Percentiles rank a stretch among this genome's conserved stretches.
Conservation (phyloP, 2,888 invertebrate genomes). For the Melieria omissa region DNA sequence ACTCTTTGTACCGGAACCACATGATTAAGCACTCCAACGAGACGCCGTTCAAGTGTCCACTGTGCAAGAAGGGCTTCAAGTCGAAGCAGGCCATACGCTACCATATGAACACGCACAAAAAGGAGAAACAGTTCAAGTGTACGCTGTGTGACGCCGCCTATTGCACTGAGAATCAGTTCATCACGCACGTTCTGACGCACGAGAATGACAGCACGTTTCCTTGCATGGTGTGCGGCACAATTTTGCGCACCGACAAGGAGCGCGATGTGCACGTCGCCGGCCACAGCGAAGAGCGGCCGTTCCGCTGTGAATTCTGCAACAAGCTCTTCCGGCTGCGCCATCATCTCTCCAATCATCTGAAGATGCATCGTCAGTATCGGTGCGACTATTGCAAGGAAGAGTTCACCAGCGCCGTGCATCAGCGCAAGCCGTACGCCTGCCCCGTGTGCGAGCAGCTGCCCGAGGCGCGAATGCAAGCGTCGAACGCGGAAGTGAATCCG, state of each 20-base stretch:
- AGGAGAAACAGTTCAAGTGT: conserved; percentile 50
- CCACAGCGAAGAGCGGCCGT: conserved; percentile 70
- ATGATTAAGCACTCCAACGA: conserved; percentile 55
- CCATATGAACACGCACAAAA: conserved; percentile 54
- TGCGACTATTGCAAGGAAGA: conserved; percentile 52
- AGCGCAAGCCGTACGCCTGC: conserved; percentile 53
- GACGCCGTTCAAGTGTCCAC: conserved; percentile 52
- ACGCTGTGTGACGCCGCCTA: conserved; percentile 69
- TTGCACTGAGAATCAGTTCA: conserved; percentile 51
- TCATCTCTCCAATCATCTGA: conserved; percentile 54
- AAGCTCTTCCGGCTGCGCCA: conserved; percentile 55
- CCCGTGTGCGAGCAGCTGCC: conserved; percentile 46
- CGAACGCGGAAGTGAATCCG: conserved; percentile 37
- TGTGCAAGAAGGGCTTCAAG: conserved; percentile 53
- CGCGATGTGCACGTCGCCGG: conserved; percentile 64
- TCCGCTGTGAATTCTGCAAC: conserved; percentile 58
- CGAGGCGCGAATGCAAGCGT: conserved; percentile 40
- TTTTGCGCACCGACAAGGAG: conserved; percentile 49
- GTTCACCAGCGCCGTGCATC: conserved; percentile 52
- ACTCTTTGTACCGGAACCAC: conserved; percentile 54
- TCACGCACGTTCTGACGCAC: conserved; percentile 51
- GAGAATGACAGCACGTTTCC: conserved; percentile 49
- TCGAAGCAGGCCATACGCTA: conserved; percentile 55
- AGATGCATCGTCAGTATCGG: conserved; percentile 52
- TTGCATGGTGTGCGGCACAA: conserved; percentile 53